Evolutionary conservation across 53 echinoderm and acorn worm species (phyloP), one percentile per base, ranked within the genome.

Genomic region (Stichopus horrens): DNA sequence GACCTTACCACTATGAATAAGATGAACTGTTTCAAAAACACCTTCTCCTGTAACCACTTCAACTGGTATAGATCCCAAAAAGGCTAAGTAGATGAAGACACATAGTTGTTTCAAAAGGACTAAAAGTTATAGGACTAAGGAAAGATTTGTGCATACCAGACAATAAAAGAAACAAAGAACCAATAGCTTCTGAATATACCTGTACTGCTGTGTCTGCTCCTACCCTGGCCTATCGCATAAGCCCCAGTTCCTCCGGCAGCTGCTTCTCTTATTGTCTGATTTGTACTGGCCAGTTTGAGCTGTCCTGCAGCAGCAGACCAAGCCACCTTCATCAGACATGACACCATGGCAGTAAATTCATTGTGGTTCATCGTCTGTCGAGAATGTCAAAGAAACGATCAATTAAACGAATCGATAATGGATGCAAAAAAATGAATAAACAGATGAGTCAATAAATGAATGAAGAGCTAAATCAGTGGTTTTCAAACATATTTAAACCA

Each of bases 301-400:
- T 93, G 90, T 54, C 99, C 99, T 4, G 99, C 99, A 23, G 99
- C 99, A 9, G 99, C 93, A 21, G 99, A 92, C 99, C 99, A 99
- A 21, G 94, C 89, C 21, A 99, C 92, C 37, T 95, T 83, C 99
- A 99, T 99, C 20, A 99, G 86, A 84, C 93, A 94, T 21, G 94
- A 91, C 66, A 99, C 92, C 94, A 95, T 99, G 57, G 99, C 92
- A 9, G 99, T 93, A 84, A 96, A 99, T 57, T 96, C 94, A 23
- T 96, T 68, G 66, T 93, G 84, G 73, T 88, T 95, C 99, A 99
- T 99, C 0, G 94, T 96, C 99, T 96, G 92, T 71, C 16, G 4
- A 63, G 16, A 10, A 63, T 63, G 18, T 37, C 2, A 37, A 37
- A 37, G 37, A 37, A 37, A 37, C 2, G 37, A 37, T 37, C 37